A percentile compares a stretch with the other conserved stretches of the same genome.
Evolutionary conservation across 2,888 invertebrate species (phyloP).

Genomic region (Cynaeus angustus): DNA sequence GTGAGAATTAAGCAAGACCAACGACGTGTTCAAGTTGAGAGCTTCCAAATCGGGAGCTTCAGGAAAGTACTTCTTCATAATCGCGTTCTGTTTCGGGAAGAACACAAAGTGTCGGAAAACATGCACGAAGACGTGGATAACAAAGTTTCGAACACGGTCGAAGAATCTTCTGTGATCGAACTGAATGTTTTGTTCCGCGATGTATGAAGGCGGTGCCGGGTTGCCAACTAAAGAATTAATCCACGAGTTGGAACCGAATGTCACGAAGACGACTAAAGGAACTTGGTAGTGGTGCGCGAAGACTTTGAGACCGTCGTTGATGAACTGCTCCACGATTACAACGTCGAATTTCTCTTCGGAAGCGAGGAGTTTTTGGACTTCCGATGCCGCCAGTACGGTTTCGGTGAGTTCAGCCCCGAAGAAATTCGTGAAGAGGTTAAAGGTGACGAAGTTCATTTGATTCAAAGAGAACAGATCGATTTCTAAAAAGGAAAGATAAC

Average conservation of each 20-base stretch:
- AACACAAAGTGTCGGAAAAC: constrained; percentile 51
- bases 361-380: constrained; percentile 44
- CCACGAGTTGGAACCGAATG: constrained; percentile 64
- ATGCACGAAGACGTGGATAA: constrained; percentile 54
- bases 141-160: constrained; percentile 70
- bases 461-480: no score
- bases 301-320: constrained; percentile 71
- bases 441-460: not conserved
- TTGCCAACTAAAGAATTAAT: constrained; percentile 72
- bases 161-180: constrained; percentile 59
- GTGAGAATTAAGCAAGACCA: constrained; percentile 69
- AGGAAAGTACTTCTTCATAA: constrained; percentile 58
- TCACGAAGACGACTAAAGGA: constrained; percentile 67
- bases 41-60: constrained; percentile 41
- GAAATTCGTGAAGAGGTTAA: constrained; percentile 13
- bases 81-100: constrained; percentile 55
- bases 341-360: constrained; percentile 66
- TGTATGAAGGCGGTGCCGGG: constrained; percentile 69
- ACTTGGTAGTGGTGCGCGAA: constrained; percentile 65
- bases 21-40: constrained; percentile 59
- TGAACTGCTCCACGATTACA: constrained; percentile 69
- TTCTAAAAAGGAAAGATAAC: no score
- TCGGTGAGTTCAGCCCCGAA: not conserved
- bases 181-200: constrained; percentile 60
- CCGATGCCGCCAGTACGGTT: constrained; percentile 47